Conservation (phyloP, 35 echinoderm and acorn worm species). For the Hemicentrotus pulcherrimus region DNA sequence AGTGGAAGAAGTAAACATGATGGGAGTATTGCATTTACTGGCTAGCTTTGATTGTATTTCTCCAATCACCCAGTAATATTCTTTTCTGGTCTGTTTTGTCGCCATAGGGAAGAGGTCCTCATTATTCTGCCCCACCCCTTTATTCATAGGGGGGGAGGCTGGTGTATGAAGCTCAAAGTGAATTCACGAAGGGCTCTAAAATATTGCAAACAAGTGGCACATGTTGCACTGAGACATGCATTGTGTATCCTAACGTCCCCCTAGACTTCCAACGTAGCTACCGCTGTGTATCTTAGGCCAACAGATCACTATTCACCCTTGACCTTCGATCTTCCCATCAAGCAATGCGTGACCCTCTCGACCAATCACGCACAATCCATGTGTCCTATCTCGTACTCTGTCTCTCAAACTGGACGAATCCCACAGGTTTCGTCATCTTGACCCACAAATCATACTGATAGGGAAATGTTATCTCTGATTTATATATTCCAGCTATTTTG, state of each 20-base stretch:
- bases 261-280: slow-evolving; percentile 1
- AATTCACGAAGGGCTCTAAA: not conserved
- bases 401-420: not conserved
- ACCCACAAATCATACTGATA: not conserved
- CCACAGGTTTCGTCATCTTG: not conserved
- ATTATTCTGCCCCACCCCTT: not conserved
- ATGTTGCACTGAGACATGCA: not conserved
- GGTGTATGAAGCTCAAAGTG: not conserved
- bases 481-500: not conserved
- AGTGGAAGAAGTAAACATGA: not conserved
- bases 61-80: not conserved
- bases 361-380: not conserved
- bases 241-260: not conserved
- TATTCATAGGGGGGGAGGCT: not conserved
- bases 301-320: slow-evolving; percentile 16
- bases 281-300: slow-evolving; percentile 10
- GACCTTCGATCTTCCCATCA: slow-evolving; percentile 34
- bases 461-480: not conserved
- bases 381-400: not conserved
- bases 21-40: not conserved
- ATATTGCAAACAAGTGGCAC: slow-evolving; percentile 11
- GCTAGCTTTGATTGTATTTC: slow-evolving; percentile 13
- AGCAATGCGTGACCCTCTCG: slow-evolving; percentile 1
- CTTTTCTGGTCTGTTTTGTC: not conserved
- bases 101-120: not conserved